These are phyloP conservation scores for Enhydra lutris DNA, from an alignment of 2,113 vertebrate genomes.

Conservation along the genomic window DNA sequence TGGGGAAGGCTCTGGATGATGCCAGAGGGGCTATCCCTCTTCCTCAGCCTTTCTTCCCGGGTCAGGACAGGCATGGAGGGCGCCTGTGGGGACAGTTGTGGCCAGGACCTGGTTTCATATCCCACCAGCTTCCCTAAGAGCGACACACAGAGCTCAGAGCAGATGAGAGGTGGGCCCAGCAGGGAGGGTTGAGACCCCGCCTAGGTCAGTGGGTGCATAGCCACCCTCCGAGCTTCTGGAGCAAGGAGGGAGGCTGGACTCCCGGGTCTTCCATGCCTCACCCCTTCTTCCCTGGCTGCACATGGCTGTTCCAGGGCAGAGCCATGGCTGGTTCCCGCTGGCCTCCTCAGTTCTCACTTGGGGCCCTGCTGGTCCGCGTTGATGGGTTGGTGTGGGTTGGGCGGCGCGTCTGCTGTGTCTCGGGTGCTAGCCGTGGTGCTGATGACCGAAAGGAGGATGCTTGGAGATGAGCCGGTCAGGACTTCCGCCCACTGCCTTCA, in stretches of 20 bases:
- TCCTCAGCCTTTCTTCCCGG: background rate
- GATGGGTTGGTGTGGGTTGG: background rate
- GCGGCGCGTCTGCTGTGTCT: background rate
- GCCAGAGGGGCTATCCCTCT: background rate
- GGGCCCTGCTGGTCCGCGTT: background rate
- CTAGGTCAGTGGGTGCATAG: background rate
- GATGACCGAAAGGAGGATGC: background rate
- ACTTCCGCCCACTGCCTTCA: background rate
- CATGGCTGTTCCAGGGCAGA: background rate
- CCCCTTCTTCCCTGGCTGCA: background rate
- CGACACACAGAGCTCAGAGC: background rate
- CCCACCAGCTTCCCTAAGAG: background rate
- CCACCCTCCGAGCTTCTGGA: fast-evolving
- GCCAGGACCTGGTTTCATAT: background rate
- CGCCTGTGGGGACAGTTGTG: background rate
- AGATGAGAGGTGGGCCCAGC: background rate
- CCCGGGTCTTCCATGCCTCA: background rate
- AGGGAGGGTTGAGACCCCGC: background rate
- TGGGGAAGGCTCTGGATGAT: background rate
- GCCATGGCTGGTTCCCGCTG: background rate
- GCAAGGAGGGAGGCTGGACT: background rate
- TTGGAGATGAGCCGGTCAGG: background rate
- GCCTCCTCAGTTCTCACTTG: background rate
- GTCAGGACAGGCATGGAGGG: background rate
- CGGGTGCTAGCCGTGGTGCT: background rate